Base-by-base conservation (phyloP, 2,888 invertebrate species). In the Allolobophora icterica region DNA sequence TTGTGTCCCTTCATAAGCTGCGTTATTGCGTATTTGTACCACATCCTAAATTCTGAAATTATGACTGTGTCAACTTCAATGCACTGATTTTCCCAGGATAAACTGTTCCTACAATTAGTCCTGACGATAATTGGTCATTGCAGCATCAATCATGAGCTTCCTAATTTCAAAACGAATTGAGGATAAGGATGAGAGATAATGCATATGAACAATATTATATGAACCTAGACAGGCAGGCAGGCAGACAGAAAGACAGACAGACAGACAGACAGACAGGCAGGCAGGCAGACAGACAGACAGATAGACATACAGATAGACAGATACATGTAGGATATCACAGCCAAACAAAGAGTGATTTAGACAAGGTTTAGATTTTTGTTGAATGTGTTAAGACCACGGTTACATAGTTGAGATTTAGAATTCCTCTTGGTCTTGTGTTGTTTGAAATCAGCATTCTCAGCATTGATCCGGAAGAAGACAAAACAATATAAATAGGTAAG, bases 401-500 rank as follows among this genome's bases (percentile, higher is more conserved):
- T n/a, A 30, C n/a, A 13, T 71, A 8, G 71, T 71, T 71, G 71
- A 30, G 30, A 30, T 71, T 30, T 71, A 71, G 71, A 71, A 30
- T 71, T 71, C 71, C 71, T 2, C 71, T 71, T 71, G 30, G n/a
- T 71, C 30, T 71, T 71, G 71, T 71, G 71, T 71, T 71, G 71
- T 71, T 71, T 71, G 30, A 71, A 71, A 71, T 13, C 71, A 71
- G 30, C 71, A n/a, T 71, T 71, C 71, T n/a, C n/a, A 8, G 71
- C 71, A 71, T 71, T 71, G 71, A 71, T 71, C 71, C n/a, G 71
- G 71, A 71, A 30, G 71, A 71, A 71, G 71, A 71, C 71, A 71
- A 71, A 71, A 71, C 71, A 71, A n/a, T 71, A 71, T 71, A 71
- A 71, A 71, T 71, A 71, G 71, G 71, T 71, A 71, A 71, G 71